Conservation (phyloP, 2,888 invertebrate species). For the Aphodius granarius region DNA sequence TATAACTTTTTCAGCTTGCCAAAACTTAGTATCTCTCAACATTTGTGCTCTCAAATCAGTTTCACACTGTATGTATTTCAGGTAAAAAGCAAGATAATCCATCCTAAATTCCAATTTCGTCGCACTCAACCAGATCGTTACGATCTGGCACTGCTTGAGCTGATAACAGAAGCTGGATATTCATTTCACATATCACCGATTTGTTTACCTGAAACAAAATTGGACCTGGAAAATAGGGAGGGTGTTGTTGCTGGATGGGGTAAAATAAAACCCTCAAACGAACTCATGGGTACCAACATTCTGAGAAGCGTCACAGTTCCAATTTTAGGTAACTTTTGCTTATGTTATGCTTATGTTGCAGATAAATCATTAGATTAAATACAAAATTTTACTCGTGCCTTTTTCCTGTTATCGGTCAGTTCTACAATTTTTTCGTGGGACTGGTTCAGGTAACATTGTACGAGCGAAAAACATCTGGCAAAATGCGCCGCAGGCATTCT, state of each 20-base stretch:
- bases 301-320: slow-evolving; percentile 80
- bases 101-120: slow-evolving; percentile 79
- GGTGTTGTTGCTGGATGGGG: slow-evolving; percentile 84
- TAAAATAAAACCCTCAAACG: slow-evolving; percentile 71
- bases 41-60: no score
- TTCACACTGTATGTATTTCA: slow-evolving; percentile 48
- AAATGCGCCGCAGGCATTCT: no score
- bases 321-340: slow-evolving; percentile 64
- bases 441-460: no score
- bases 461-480: no score
- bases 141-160: slow-evolving; percentile 73
- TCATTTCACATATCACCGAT: slow-evolving; percentile 73
- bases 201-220: slow-evolving; percentile 65
- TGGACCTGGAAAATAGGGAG: slow-evolving; percentile 57
- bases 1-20: no score
- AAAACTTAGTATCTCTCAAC: no score
- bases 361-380: no score
- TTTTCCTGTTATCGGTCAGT: no score
- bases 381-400: no score
- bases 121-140: slow-evolving; percentile 82
- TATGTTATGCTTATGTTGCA: not conserved
- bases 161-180: slow-evolving; percentile 65
- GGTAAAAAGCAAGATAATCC: slow-evolving; percentile 73
- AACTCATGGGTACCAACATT: slow-evolving; percentile 79
- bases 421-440: no score